These are phyloP conservation scores for Andrena minutula DNA, from an alignment of 2,888 invertebrate species.

Conservation along the genomic window DNA sequence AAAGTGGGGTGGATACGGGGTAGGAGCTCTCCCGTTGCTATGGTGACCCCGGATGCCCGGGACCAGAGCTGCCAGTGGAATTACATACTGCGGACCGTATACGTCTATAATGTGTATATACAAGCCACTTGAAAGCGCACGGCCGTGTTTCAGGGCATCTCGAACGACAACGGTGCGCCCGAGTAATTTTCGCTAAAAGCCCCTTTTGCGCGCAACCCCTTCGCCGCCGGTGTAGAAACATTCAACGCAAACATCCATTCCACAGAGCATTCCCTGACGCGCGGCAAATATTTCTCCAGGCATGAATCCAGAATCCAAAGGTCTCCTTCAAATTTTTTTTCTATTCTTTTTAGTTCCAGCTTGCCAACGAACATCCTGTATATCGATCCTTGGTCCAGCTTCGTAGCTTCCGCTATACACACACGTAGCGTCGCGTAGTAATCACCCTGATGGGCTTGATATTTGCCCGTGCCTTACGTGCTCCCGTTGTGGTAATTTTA, in stretches of 20 bases:
- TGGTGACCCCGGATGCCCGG: constrained; percentile 83
- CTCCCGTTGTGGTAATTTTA: constrained; percentile 53
- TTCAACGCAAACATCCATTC: constrained; percentile 9
- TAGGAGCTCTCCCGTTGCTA: constrained; percentile 79
- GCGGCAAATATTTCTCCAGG: neutral
- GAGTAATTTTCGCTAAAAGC: constrained; percentile 3
- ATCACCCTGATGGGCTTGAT: constrained; percentile 24
- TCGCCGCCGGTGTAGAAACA: constrained; percentile 14
- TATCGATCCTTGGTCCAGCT: constrained; percentile 30
- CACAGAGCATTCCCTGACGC: neutral
- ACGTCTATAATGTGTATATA: constrained; percentile 13
- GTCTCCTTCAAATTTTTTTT: too few relatives aligned
- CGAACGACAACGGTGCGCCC: constrained; percentile 18
- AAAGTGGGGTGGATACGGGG: constrained; percentile 73
- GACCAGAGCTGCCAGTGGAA: constrained; percentile 73
- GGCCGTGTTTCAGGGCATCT: constrained; percentile 32
- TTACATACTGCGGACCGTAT: constrained; percentile 41
- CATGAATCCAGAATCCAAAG: neutral
- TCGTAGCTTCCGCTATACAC: constrained; percentile 12
- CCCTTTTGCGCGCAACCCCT: neutral
- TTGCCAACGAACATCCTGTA: neutral
- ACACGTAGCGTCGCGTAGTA: neutral
- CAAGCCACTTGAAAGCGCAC: constrained; percentile 38
- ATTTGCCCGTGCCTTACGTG: constrained; percentile 23
- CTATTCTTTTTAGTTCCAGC: neutral